Percentiles rank a stretch among this genome's conserved stretches.
Evolutionary conservation across 1,140 invertebrate genomes (phyloP).

Genomic region (Drosophila pseudoananassae): DNA sequence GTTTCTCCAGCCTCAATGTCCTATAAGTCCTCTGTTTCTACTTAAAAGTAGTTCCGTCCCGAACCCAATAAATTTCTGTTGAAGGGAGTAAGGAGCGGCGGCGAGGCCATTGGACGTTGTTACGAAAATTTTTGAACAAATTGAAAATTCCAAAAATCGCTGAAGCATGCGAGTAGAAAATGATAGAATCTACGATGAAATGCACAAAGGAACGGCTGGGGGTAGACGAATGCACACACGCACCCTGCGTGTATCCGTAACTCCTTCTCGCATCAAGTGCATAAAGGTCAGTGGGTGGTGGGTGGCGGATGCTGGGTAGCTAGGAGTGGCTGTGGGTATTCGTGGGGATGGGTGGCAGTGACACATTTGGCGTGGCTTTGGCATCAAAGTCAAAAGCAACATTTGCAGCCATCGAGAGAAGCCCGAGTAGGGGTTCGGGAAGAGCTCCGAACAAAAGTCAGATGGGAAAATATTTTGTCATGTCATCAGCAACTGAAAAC

Average conservation of each 20-base stretch:
- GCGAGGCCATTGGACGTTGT: slow-evolving; percentile 3
- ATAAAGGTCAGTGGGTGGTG: slow-evolving; percentile 42
- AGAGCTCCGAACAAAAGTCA: slow-evolving; percentile 54
- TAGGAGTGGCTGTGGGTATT: background rate
- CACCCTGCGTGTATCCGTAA: slow-evolving; percentile 33
- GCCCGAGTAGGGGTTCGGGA: background rate
- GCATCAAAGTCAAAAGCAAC: slow-evolving; percentile 77
- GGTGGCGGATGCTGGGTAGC: background rate
- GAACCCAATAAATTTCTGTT: slow-evolving; percentile 55
- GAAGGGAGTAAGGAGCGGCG: slow-evolving; percentile 7
- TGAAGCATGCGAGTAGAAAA: slow-evolving; percentile 77
- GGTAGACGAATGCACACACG: slow-evolving; percentile 33
- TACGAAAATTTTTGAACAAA: slow-evolving; percentile 80
- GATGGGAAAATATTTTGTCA: slow-evolving; percentile 80
- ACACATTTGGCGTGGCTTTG: slow-evolving; percentile 61
- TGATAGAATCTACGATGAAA: slow-evolving; percentile 81
- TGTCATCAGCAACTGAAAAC: slow-evolving; percentile 67
- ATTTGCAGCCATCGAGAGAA: slow-evolving; percentile 32
- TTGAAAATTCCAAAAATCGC: slow-evolving; percentile 81
- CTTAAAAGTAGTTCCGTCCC: slow-evolving; percentile 1
- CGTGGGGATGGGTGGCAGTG: slow-evolving; percentile 10
- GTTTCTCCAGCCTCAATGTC: background rate
- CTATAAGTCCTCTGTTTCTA: background rate
- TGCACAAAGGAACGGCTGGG: slow-evolving; percentile 56
- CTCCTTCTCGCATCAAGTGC: slow-evolving; percentile 44